phyloP scores from a whole-genome alignment of 2,888 invertebrate species.

The Xylophagus ater region DNA sequence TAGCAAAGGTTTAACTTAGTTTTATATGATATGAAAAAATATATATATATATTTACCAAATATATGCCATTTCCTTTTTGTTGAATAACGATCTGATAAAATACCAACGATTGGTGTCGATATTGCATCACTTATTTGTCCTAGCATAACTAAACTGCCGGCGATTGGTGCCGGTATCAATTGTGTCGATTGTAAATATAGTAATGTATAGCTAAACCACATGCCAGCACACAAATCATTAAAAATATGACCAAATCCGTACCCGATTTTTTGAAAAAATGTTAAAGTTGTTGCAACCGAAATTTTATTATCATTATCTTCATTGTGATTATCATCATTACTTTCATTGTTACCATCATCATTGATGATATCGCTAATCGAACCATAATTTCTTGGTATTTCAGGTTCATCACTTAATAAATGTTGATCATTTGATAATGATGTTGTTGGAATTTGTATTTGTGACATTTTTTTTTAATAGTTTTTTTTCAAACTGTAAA shows the following conservation, averaged over 20 bases:
- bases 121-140: constrained; percentile 67
- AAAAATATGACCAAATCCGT: constrained; percentile 73
- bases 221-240: constrained; percentile 93
- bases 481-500: too few relatives aligned
- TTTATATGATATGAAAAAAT: too few relatives aligned
- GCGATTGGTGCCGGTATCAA: constrained; percentile 46
- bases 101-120: constrained; percentile 78
- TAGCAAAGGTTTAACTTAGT: too few relatives aligned
- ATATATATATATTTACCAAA: constrained; percentile 46
- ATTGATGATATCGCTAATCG: too few relatives aligned
- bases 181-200: constrained; percentile 61
- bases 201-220: constrained; percentile 90
- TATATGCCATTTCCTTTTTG: constrained; percentile 75
- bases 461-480: too few relatives aligned
- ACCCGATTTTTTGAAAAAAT: constrained; percentile 41
- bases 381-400: too few relatives aligned
- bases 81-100: constrained; percentile 66
- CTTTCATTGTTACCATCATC: too few relatives aligned
- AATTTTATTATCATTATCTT: too few relatives aligned
- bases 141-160: constrained; percentile 59
- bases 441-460: too few relatives aligned
- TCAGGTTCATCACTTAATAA: too few relatives aligned
- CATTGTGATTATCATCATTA: too few relatives aligned
- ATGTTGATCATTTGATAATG: too few relatives aligned
- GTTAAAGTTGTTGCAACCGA: constrained; percentile 18